Evolutionary conservation across 2,888 invertebrate species (phyloP).

Genomic region (Caenorhabditis virilis): DNA sequence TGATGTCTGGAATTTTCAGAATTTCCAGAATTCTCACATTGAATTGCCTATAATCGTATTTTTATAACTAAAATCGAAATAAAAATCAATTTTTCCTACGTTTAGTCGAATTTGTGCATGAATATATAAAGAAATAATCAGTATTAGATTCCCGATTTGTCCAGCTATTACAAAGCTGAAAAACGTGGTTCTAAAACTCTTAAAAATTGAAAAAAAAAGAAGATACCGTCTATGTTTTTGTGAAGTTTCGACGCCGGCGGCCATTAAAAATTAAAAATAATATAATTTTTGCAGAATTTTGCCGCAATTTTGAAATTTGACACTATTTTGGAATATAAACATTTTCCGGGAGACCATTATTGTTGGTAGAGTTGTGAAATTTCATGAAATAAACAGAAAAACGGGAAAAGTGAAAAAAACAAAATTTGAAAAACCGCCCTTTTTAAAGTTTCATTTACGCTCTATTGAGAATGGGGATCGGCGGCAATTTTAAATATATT

Average conservation of each 20-base stretch:
- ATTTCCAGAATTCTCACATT: constrained; percentile 1
- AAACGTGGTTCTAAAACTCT: too few species aligned
- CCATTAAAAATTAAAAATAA: too few species aligned
- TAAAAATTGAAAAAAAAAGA: not conserved
- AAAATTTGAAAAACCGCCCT: not conserved
- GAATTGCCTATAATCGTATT: not conserved
- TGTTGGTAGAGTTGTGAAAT: constrained; percentile 1
- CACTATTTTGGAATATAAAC: constrained; percentile 3
- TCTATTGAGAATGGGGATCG: too few species aligned
- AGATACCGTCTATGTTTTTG: not conserved
- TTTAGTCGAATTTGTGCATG: constrained; percentile 2
- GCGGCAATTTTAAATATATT: too few species aligned
- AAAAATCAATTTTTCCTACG: not conserved
- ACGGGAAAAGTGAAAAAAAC: not conserved
- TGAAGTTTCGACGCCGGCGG: too few species aligned
- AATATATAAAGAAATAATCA: not conserved
- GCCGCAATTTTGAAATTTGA: constrained; percentile 6
- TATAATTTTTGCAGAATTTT: too few species aligned
- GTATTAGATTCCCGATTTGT: constrained; percentile 4
- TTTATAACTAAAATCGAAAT: not conserved
- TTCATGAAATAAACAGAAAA: not conserved
- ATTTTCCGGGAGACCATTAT: too few species aligned
- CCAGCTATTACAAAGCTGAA: constrained; percentile 6
- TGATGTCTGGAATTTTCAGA: too few species aligned
- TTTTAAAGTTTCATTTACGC: too few species aligned